Percentiles rank a stretch among this genome's conserved stretches.
phyloP scores from a whole-genome alignment of 1,140 invertebrate genomes.

The Drosophila aff. region DNA sequence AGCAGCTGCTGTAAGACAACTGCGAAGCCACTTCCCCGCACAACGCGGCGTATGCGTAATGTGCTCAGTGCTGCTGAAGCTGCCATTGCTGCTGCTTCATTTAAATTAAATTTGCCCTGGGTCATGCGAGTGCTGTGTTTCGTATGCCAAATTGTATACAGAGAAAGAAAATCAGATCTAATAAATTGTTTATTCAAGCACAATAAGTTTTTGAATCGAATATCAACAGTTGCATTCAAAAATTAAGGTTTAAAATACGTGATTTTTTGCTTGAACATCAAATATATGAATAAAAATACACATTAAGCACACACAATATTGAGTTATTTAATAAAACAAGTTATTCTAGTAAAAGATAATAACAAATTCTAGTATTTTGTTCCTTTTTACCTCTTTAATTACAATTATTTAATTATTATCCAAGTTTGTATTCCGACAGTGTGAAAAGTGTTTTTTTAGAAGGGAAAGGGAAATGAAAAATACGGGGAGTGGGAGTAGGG shows the following conservation, averaged over 20 bases:
- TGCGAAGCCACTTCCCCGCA: slow-evolving; percentile 4
- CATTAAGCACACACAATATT: neutral
- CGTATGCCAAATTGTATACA: slow-evolving; percentile 14
- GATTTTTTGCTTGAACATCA: neutral
- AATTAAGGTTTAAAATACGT: neutral
- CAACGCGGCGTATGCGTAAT: slow-evolving; percentile 69
- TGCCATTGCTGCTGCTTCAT: slow-evolving; percentile 34
- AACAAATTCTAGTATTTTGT: neutral
- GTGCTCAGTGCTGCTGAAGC: slow-evolving; percentile 7
- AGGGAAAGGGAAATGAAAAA: slow-evolving; percentile 2
- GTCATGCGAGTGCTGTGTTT: slow-evolving; percentile 47
- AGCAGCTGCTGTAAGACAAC: slow-evolving; percentile 52
- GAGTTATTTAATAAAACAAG: neutral
- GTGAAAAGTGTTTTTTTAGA: slow-evolving; percentile 10
- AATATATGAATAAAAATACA: neutral
- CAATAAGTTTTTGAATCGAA: neutral
- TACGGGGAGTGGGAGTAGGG: neutral
- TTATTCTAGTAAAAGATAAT: neutral
- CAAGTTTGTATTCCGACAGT: slow-evolving; percentile 1
- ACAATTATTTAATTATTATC: neutral
- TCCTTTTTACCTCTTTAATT: too few relatives aligned
- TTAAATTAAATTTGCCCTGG: slow-evolving; percentile 74
- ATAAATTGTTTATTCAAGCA: too few relatives aligned
- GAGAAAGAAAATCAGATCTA: slow-evolving; percentile 1
- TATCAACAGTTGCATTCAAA: neutral